Evolutionary conservation across 2,797 vertebrate species (phyloP).

Genomic region (Peromyscus aztecus): DNA sequence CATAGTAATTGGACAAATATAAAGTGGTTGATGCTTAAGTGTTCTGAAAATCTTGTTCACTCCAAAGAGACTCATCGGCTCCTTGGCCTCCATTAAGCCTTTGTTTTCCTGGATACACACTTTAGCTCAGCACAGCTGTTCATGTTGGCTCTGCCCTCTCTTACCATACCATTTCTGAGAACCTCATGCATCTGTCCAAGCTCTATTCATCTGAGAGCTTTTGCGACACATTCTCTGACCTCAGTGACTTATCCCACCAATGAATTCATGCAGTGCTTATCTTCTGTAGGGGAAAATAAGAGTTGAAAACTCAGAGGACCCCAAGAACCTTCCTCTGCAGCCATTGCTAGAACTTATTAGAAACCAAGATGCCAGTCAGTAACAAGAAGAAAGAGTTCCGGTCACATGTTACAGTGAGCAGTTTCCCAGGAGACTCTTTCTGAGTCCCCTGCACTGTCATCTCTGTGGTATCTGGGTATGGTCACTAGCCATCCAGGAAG

Average conservation of each 20-base stretch:
- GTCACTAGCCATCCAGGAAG: background rate
- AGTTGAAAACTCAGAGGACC: background rate
- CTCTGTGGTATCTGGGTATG: background rate
- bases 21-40: background rate
- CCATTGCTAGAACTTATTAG: background rate
- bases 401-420: background rate
- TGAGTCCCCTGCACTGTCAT: background rate
- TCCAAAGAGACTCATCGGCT: background rate
- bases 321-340: conserved; percentile 23
- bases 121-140: background rate
- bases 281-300: background rate
- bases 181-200: background rate
- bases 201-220: background rate
- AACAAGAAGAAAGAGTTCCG: background rate
- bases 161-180: background rate
- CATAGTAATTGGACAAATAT: background rate
- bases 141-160: background rate
- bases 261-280: conserved; percentile 43
- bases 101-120: background rate
- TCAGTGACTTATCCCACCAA: background rate
- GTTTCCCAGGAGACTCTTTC: background rate
- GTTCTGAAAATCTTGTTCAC: background rate
- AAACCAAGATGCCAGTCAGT: background rate
- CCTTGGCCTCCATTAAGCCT: background rate
- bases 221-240: conserved; percentile 4